Conservation (phyloP, 2,888 invertebrate species). For the Callyntrura sp. region DNA sequence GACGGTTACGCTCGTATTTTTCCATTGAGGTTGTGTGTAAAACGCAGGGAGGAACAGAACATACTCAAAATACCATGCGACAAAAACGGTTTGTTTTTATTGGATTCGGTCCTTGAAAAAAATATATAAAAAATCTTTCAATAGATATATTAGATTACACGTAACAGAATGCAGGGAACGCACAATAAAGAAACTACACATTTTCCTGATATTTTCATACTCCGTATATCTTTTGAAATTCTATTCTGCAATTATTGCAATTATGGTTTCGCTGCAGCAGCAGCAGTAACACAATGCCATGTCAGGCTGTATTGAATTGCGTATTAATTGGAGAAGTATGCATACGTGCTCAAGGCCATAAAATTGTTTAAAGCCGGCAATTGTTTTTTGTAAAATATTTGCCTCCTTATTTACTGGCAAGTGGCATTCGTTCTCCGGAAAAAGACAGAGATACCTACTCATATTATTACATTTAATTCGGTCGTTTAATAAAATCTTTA, state of each 20-base stretch:
- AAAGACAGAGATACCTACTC: slow-evolving; percentile 13
- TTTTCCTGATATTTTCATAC: neutral
- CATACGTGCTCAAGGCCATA: slow-evolving; percentile 46
- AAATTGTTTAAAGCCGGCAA: slow-evolving; percentile 43
- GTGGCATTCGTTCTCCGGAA: slow-evolving; percentile 11
- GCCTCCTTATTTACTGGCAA: slow-evolving; percentile 21
- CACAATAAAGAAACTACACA: neutral
- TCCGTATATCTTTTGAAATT: neutral
- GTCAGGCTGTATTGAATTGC: neutral
- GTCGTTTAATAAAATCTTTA: slow-evolving; percentile 62
- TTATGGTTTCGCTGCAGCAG: neutral
- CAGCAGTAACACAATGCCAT: neutral
- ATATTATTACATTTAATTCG: slow-evolving; percentile 44
- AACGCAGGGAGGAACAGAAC: too few species aligned
- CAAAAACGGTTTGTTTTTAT: too few species aligned
- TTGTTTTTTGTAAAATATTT: slow-evolving; percentile 12
- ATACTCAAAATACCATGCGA: too few species aligned
- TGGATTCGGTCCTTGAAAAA: too few species aligned
- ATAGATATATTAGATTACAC: too few species aligned
- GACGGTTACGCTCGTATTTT: too few species aligned
- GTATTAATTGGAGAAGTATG: slow-evolving; percentile 45
- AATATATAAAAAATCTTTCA: too few species aligned
- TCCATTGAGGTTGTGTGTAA: too few species aligned
- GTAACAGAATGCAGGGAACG: too few species aligned
- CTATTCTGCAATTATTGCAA: slow-evolving; percentile 19